phyloP scores from a whole-genome alignment of 1,140 invertebrate species.

The Metopolophium dirhodum region DNA sequence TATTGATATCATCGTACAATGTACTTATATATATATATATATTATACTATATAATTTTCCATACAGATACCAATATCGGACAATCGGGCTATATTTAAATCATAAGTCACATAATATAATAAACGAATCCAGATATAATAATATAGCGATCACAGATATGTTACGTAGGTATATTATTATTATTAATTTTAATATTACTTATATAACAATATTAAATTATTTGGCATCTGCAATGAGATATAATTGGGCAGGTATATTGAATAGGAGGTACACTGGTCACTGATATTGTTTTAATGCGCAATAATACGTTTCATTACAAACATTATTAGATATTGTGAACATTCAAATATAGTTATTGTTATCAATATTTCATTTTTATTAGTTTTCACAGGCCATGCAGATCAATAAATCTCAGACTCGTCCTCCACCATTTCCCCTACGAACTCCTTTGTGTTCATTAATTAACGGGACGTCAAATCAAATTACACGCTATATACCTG shows the following conservation, averaged over 20 bases:
- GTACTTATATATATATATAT: too few species aligned
- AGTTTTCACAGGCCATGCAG: not conserved
- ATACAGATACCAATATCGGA: not conserved
- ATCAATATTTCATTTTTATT: constrained; percentile 15
- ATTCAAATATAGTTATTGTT: constrained; percentile 9
- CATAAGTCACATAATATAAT: not conserved
- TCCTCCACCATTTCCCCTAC: not conserved
- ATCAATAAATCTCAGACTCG: constrained; percentile 23
- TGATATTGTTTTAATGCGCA: not conserved
- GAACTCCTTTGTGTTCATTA: constrained; percentile 43
- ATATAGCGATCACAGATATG: not conserved
- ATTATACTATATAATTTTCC: too few species aligned
- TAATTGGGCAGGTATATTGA: not conserved
- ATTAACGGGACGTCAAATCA: constrained; percentile 56
- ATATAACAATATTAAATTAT: not conserved
- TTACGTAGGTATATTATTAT: not conserved
- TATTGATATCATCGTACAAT: not conserved
- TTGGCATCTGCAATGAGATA: not conserved
- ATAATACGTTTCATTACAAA: not conserved
- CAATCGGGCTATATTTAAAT: not conserved
- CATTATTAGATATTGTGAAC: not conserved
- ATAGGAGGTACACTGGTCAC: not conserved
- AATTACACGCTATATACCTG: constrained; percentile 48
- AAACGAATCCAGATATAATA: not conserved
- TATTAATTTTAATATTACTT: not conserved